phyloP scores from a whole-genome alignment of 2,113 vertebrate genomes.

The Tor tambroides region DNA sequence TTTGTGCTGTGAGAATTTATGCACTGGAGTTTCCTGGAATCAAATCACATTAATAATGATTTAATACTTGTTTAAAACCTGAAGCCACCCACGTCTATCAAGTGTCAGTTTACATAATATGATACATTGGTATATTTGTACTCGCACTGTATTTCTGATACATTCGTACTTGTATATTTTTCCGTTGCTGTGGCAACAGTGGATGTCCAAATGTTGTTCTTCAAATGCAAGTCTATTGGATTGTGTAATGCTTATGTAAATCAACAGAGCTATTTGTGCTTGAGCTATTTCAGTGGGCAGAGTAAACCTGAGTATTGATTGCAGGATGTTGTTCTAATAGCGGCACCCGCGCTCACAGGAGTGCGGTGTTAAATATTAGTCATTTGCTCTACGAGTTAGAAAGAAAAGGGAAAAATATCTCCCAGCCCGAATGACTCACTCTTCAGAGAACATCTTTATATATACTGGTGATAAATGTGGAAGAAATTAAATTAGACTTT shows the following conservation, averaged over 20 bases:
- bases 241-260: conserved; percentile 62
- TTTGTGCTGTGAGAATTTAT: not conserved
- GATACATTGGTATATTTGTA: conserved; percentile 8
- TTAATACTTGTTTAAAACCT: conserved; percentile 4
- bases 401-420: conserved; percentile 41
- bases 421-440: conserved; percentile 3
- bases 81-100: conserved; percentile 8
- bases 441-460: conserved; percentile 24
- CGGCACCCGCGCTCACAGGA: conserved; percentile 40
- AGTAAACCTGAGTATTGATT: conserved; percentile 48
- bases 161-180: conserved; percentile 31
- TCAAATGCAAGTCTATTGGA: conserved; percentile 51
- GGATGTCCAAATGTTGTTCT: conserved; percentile 49
- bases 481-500: conserved; percentile 23
- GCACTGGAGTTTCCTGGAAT: conserved; percentile 1
- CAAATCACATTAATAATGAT: conserved; percentile 12
- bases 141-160: not conserved
- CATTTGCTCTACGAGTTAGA: conserved; percentile 15
- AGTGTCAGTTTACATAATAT: conserved; percentile 25
- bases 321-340: conserved; percentile 53
- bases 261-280: conserved; percentile 45
- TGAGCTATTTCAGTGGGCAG: conserved; percentile 48
- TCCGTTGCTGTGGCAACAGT: conserved; percentile 53
- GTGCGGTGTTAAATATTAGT: conserved; percentile 48
- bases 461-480: not conserved